Base-by-base conservation (phyloP, 2,797 vertebrate genomes). In the Yasuhikotakia modesta region DNA sequence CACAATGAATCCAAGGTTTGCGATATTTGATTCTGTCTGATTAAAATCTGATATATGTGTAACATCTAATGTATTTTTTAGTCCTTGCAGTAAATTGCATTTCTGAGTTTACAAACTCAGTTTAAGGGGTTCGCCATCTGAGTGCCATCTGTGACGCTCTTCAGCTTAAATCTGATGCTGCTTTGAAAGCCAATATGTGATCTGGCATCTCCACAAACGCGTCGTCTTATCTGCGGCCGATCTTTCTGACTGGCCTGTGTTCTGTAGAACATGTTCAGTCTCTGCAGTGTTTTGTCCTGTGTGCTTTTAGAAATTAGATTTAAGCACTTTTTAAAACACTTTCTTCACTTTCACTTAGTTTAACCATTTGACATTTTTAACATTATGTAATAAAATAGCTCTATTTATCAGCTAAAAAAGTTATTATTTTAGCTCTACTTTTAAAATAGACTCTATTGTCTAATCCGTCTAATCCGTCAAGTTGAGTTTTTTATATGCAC, bases 11-110 rank as follows among this genome's bases (percentile, higher is more conserved):
- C 17, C 24, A 35, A 32, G 19, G 5, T 50, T 57, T 43, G 35
- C 35, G 5, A 35, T 22, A 21, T 3, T 4, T 35, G 5, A 35
- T 35, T 7, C 35, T 35, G n/a, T n/a, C 35, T 58, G n/a, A 35
- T 64, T 50, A 75, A 66, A 32, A 19, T 43, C 32, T 66, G 32
- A 27, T 45, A 66, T 75, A 43, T 76, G 35, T 14, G 10, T 58
- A 60, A 61, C 35, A 5, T 35, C 57, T 58, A 50, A 45, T 67
- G 43, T 4, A 4, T 58, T 57, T 75, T 76, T 58, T 32, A 50
- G 30, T 76, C 45, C 50, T n/a, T 45, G 14, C 22, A 14, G 5
- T 79, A 76, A 64, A 79, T 61, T 75, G 43, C 63, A 30, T 82
- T 55, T 61, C 52, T 24, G 21, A 66, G 78, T 35, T 48, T 22